These are phyloP conservation scores for Eurois occulta DNA, from an alignment of 2,888 invertebrate species.

Conservation along the genomic window DNA sequence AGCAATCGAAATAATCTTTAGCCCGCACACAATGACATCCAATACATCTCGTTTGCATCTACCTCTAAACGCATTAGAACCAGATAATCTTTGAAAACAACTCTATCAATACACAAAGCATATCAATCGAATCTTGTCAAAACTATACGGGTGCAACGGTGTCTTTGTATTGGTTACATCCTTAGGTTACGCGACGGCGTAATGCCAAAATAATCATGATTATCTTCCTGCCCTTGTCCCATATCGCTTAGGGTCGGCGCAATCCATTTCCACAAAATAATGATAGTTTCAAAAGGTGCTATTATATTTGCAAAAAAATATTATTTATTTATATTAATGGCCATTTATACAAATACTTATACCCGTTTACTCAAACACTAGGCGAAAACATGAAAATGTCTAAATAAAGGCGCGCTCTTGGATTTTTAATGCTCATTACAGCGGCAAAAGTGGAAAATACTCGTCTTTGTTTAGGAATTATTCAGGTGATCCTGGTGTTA, in stretches of 20 bases:
- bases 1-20: not conserved
- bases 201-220: not conserved
- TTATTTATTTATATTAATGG: too few relatives aligned
- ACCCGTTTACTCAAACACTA: not conserved
- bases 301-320: not conserved
- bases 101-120: constrained; percentile 73
- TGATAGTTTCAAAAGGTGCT: not conserved
- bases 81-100: constrained; percentile 59
- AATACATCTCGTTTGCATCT: constrained; percentile 12
- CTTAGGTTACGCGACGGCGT: constrained; percentile 46
- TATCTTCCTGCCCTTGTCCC: not conserved
- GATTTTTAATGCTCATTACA: not conserved
- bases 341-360: too few relatives aligned
- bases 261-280: not conserved
- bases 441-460: not conserved
- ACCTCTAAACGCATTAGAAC: constrained; percentile 30
- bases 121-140: constrained; percentile 75
- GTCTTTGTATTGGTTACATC: constrained; percentile 37
- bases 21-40: constrained; percentile 14
- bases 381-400: not conserved
- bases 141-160: constrained; percentile 76
- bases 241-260: not conserved
- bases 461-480: not conserved
- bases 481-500: not conserved
- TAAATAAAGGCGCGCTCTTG: not conserved